A percentile compares a stretch with the other conserved stretches of the same genome.
Evolutionary conservation across 2,113 vertebrate species (phyloP).

Genomic region (Smithornis capensis): DNA sequence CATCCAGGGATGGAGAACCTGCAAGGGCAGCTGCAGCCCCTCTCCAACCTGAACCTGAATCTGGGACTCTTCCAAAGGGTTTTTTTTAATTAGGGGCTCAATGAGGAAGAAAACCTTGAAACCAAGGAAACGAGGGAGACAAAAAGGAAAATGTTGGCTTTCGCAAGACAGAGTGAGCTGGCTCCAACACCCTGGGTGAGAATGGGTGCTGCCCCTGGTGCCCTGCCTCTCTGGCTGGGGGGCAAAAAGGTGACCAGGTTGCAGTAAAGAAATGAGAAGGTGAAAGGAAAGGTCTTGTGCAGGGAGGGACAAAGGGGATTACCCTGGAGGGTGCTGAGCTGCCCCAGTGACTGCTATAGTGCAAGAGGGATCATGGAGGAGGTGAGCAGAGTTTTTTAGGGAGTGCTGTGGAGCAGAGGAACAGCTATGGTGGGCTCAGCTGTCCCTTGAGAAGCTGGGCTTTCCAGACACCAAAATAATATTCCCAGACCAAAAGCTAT

Average conservation of each 20-base stretch:
- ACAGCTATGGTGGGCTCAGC: neutral
- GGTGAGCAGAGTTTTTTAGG: neutral
- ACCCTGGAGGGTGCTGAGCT: neutral
- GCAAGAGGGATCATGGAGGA: neutral
- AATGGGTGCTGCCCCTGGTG: constrained; percentile 24
- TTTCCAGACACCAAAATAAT: neutral
- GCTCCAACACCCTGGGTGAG: neutral
- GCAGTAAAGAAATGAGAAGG: neutral
- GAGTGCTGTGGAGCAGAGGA: neutral
- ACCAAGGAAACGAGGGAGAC: constrained; percentile 22
- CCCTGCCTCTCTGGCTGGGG: fast-evolving
- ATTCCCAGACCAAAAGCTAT: neutral
- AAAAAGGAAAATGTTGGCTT: neutral
- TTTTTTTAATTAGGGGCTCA: neutral
- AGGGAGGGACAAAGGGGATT: neutral
- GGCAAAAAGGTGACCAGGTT: neutral
- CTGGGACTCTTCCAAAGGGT: neutral
- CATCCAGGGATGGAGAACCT: neutral
- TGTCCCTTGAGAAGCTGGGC: neutral
- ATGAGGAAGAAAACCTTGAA: constrained; percentile 6
- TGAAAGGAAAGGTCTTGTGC: neutral
- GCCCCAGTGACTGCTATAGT: neutral
- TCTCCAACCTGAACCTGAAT: fast-evolving
- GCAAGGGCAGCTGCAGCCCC: neutral
- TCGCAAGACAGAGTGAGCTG: neutral